Evolutionary conservation across 2,797 vertebrate species (phyloP).

Genomic region (Buceros bicornis): DNA sequence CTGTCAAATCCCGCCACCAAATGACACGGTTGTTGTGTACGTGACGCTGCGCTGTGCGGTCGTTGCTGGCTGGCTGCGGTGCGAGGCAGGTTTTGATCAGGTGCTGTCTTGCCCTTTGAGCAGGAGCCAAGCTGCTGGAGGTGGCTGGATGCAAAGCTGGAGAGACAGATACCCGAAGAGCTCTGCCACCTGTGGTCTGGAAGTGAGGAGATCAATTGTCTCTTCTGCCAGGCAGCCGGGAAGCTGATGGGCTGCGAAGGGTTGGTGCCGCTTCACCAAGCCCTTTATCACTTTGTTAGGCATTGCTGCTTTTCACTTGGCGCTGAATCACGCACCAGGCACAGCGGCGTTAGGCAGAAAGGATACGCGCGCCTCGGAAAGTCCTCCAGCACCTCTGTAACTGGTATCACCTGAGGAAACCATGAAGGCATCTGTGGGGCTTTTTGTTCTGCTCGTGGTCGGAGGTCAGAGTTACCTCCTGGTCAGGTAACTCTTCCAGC

Average conservation of each 20-base stretch:
- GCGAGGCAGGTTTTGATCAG: slow-evolving; percentile 59
- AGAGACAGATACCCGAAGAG: slow-evolving; percentile 49
- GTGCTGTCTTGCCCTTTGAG: slow-evolving; percentile 26
- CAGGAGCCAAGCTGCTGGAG: slow-evolving; percentile 18
- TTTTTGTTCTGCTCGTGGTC: not conserved
- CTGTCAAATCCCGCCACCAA: slow-evolving; percentile 21
- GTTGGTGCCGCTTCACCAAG: slow-evolving; percentile 24
- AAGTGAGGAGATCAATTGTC: slow-evolving; percentile 24
- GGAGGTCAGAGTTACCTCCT: not conserved
- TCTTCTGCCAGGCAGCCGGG: not conserved
- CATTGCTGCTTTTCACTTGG: not conserved
- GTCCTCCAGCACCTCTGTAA: not conserved
- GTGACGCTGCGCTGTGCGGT: not conserved
- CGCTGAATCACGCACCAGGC: slow-evolving; percentile 22
- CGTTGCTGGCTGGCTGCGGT: not conserved
- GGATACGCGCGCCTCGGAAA: accelerated
- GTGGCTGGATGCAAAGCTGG: slow-evolving; percentile 45
- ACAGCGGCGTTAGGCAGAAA: not conserved
- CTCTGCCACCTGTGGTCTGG: not conserved
- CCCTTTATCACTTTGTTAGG: slow-evolving; percentile 18
- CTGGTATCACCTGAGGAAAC: not conserved
- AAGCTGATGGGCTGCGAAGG: not conserved
- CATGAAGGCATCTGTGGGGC: not conserved
- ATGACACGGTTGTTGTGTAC: not conserved
- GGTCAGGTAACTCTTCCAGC: not conserved